Evolutionary conservation across 2,797 vertebrate species (phyloP), one percentile per base, ranked within the genome.

Genomic region (Sebastes ruberrimus): DNA sequence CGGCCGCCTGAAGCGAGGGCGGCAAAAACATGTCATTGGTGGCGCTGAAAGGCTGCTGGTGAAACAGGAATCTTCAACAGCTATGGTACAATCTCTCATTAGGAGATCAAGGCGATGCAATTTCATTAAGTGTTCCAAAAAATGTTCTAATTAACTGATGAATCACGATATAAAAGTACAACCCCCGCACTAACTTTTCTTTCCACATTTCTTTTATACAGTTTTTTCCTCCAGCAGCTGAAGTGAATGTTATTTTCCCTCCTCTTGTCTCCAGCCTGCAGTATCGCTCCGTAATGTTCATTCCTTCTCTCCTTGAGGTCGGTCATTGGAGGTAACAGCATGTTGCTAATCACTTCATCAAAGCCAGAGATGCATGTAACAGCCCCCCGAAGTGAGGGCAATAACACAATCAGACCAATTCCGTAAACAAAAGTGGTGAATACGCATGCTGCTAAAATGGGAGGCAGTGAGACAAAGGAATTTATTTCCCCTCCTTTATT

Each of bases 341-440:
- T 76, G 86, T 28, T 69, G 76, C 76, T 85, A 85, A 88, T 87
- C 82, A 78, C 84, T 80, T 85, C 78, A 81, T 90, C 80, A 75
- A 62, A 86, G 77, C 63, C 32, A 53, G 73, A 71, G 55, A 66
- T 22, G 55, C 74, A 66, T 69, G 64, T 28, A 63, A 62, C 78
- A 27, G 79, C 78, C 30, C 64, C 76, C 73, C 73, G 75, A 56
- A 55, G 83, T 13, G 70, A 46, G 52, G 62, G 55, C 75, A 63
- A 53, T 52, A 56, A 63, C n/a, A 10, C 35, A 74, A 66, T 65
- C 63, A 20, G 4, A 82, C 71, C 60, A 32, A 68, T 67, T 82
- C 11, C 18, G 32, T 67, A 53, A 81, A 83, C 60, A 78, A 18
- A 67, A 38, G 49, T 60, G 30, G 61, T 76, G 74, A 83, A 22